Base-by-base conservation (phyloP, 2,888 invertebrate species). In the Xylophagus ater region DNA sequence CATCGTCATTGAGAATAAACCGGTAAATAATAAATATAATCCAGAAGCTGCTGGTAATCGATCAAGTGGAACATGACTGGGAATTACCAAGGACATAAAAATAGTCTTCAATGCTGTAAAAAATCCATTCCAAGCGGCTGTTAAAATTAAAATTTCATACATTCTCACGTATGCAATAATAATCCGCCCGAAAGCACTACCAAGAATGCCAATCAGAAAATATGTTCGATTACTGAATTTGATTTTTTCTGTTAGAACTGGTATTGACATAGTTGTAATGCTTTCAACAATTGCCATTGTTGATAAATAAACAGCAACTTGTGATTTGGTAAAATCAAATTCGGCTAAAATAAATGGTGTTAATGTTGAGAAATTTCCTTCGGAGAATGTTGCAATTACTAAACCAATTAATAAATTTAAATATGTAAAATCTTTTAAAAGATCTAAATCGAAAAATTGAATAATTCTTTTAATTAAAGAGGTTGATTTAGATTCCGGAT, bases 301-400 rank as follows among this genome's bases (percentile, higher is more conserved):
- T 2, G 77, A 77, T 76, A 78, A 76, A 44, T 72, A 72, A 1
- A 70, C 60, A 3, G 78, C 77, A 2, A 73, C 71, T 58, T 76
- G 34, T 18, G 25, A n/a, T 13, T 42, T 37, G 2, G 58, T 58
- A 51, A 73, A 70, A 2, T 72, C 68, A 49, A 71, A 73, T 47
- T 76, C 77, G 24, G 70, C 68, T 5, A 78, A 59, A 46, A 78
- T 74, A 48, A 77, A 76, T 1, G 78, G 77, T 0, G 76, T 77
- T 31, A 78, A 52, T 39, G 77, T 67, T 1, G 77, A 74, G 55
- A 78, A 78, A 54, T 78, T 78, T 4, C 76, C 48, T 55, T 78
- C 78, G 13, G 70, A 72, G 50, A 76, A 76, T 51, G 71, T 73
- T 0, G 76, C 76, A 21, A 77, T 57, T 3, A 74, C 76, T 25